Base-by-base conservation (phyloP, 2,113 vertebrate species). In the Baryphthengus martii region DNA sequence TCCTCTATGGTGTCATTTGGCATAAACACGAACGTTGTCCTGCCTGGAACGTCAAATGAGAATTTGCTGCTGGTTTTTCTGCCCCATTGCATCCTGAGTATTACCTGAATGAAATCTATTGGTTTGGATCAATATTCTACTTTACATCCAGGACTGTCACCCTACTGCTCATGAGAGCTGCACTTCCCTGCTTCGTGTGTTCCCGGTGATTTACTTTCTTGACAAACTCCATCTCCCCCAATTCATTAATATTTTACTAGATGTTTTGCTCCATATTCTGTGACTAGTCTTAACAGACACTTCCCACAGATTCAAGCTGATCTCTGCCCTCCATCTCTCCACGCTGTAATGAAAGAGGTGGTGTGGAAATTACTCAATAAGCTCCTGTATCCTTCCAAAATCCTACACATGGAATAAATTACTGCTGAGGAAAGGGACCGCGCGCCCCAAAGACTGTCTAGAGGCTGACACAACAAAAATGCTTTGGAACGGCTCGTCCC, bases 251-350 rank as follows among this genome's bases (percentile, higher is more conserved):
- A 88, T 94, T 94, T 81, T 0, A 29, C 56, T 70, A 78, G 55
- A 50, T 1, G 13, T 63, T 90, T 75, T 79, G 29, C 40, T 93
- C 61, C 33, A 18, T 39, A 62, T 40, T 81, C 72, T 67, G 42
- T 3, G 5, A 84, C 72, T 62, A 67, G 47, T 70, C 93, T 96
- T 84, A 74, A 62, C 45, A 94, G 83, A 63, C 56, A 67, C 76
- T 86, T 97, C 68, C 80, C 49, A 84, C 80, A 90, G 61, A 52
- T 71, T 75, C 68, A 52, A n/a, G 85, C 47, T 88, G 81, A 94
- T 88, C 90, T 91, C 85, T 96, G 81, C 66, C 62, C 87, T 95
- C 62, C 45, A n/a, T 68, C 35, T 94, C 70, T 72, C 73, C 62
- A 37, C 35, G 25, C 18, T 65, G 3, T 79, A 93, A 75, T 82